Base-by-base conservation (phyloP, 2,113 vertebrate species). In the Chinchilla lanigera region DNA sequence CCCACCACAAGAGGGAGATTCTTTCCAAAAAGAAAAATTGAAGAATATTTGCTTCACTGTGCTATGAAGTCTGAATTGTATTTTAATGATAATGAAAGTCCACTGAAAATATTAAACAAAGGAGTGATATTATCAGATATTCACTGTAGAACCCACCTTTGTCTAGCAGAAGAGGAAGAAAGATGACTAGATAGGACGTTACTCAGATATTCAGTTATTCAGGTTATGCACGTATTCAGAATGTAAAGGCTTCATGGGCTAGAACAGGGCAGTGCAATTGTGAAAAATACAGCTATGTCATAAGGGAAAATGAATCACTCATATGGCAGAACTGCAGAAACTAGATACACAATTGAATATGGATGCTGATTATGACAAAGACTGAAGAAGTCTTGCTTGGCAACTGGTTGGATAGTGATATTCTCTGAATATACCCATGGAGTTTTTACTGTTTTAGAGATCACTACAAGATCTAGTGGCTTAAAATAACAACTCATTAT, bases 401-500 rank as follows among this genome's bases (percentile, higher is more conserved):
- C 22, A 65, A 41, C 12, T 87, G 14, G 33, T 14, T 56, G 17
- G 28, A 52, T 90, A 47, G 35, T 71, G 35, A n/a, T 5, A 9
- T 83, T 89, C 12, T 5, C 24, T 22, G 54, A 58, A 38, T 41
- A 6, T 77, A 33, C 38, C n/a, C 22, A 26, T 52, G 41, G 4
- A 17, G 47, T 67, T 96, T 54, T 33, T 12, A 41, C 13, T 50
- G 1, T 78, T 73, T 85, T 83, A 73, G 22, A 90, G 58, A 78
- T 22, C 4, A 47, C 33, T 58, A 35, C 28, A 88, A 78, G 33
- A 77, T 63, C 38, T 58, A 60, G 5, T 85, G 52, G 19, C 33
- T 90, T 95, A 88, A 88, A 83, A 65, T 91, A 67, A 28, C 58
- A 85, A 47, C 35, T 28, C 17, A 91, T 89, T 86, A 78, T 86